Conservation (phyloP, 2,888 invertebrate genomes). For the Abscondita cerata region DNA sequence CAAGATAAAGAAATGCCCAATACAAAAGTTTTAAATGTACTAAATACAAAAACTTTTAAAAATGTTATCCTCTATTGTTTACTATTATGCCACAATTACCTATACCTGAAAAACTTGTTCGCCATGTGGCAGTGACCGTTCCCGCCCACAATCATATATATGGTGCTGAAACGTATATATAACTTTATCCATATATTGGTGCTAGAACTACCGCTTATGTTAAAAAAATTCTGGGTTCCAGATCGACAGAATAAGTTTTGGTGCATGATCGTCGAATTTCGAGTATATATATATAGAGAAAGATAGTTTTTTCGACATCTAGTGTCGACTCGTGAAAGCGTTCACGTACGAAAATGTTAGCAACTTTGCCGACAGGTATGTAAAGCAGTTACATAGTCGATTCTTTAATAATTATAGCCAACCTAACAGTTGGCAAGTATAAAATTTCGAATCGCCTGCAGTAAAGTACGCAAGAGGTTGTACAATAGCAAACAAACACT, state of each 20-base stretch:
- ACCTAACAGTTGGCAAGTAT: no score
- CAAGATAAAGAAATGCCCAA: not conserved
- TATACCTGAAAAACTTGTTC: not conserved
- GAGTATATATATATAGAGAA: no score
- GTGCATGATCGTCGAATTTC: constrained; percentile 1
- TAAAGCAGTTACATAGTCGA: no score
- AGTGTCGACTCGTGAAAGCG: no score
- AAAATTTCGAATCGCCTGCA: no score
- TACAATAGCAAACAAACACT: no score
- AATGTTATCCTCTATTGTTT: not conserved
- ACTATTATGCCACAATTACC: not conserved
- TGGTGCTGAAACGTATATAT: not conserved
- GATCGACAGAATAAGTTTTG: not conserved
- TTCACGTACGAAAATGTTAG: no score
- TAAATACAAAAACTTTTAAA: not conserved
- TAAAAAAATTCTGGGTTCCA: constrained; percentile 1
- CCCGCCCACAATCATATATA: constrained; percentile 1
- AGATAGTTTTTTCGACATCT: no score
- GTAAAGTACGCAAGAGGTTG: no score
- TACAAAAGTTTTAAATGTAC: not conserved
- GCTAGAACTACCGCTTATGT: not conserved
- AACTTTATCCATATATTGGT: not conserved
- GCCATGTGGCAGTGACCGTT: not conserved
- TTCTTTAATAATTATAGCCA: no score
- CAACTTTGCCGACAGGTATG: no score